Conservation (phyloP, 2,888 invertebrate species). For the Pseudococcus jackbeardsleyi region DNA sequence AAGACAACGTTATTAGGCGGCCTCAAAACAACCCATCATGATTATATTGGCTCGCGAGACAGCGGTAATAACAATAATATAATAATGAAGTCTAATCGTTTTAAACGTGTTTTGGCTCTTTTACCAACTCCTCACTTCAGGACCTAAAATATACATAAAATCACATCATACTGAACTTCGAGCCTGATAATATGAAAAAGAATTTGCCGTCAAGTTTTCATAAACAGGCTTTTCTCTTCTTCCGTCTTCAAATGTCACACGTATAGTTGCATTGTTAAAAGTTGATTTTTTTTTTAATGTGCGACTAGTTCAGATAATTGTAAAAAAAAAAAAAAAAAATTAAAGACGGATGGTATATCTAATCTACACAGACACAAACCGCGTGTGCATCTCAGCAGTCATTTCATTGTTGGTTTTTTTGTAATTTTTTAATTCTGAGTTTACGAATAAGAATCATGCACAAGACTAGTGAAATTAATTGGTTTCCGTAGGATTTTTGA, state of each 20-base stretch:
- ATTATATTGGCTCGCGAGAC: conserved; percentile 16
- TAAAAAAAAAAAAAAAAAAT: too few relatives aligned
- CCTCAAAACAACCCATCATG: conserved; percentile 30
- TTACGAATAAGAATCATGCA: neutral
- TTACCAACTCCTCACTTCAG: too few relatives aligned
- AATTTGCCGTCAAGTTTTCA: neutral
- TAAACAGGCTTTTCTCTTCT: neutral
- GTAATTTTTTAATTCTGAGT: too few relatives aligned
- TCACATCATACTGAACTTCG: too few relatives aligned
- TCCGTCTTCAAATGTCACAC: conserved; percentile 6
- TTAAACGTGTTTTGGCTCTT: neutral
- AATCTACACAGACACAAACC: too few relatives aligned
- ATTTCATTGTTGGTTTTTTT: too few relatives aligned
- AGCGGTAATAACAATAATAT: conserved; percentile 26
- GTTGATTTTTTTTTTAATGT: too few relatives aligned
- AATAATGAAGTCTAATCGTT: conserved; percentile 31
- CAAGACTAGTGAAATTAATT: neutral
- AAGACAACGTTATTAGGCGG: conserved; percentile 31
- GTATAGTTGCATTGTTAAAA: neutral
- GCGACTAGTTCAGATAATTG: too few relatives aligned
- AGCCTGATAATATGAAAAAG: neutral
- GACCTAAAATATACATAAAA: too few relatives aligned
- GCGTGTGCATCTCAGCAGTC: too few relatives aligned
- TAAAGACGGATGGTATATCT: too few relatives aligned
- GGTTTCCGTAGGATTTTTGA: neutral